Evolutionary conservation across 2,797 vertebrate genomes (phyloP), one percentile per base, ranked within the genome.

Genomic region (Channallabes apus): DNA sequence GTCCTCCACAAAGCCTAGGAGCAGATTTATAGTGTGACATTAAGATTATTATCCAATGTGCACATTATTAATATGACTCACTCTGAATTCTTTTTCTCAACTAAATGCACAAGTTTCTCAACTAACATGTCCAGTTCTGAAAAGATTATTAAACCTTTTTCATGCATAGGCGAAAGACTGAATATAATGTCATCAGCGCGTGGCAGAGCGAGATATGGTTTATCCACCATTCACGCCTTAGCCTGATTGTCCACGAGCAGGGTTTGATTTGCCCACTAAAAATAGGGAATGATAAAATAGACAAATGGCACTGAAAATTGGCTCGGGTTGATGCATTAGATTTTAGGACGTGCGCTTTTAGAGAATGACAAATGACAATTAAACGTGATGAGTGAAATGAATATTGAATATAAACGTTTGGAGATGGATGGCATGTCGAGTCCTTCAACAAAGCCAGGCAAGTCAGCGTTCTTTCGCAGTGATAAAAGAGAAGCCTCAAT

Each of bases 301-400:
- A 88, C 65, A 87, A 90, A 90, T 84, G 84, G 79, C 69, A 56
- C 54, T 54, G 75, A 87, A 83, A 87, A 89, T 87, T 82, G 72
- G 76, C 72, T 82, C 22, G 12, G 12, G 35, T 80, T 87, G 85
- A 84, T 85, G 83, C 82, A 86, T 84, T 87, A 85, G 82, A 80
- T 88, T 90, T 82, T 67, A 73, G 85, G 61, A 85, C 72, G 69
- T 76, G 76, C 65, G 59, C 85, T 87, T 84, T 85, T 73, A 80
- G 73, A 87, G 85, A 89, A 90, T 88, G 87, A 86, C 85, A 86
- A 88, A 90, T 76, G 73, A 82, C 86, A 89, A 86, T 90, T 88
- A 90, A 87, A 88, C 86, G 67, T 46, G 82, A 89, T 83, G 76
- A 83, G 82, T 83, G 76, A 83, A 87, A 88, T 87, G 73, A 90